Percentiles rank a stretch among this genome's conserved stretches.
phyloP scores from a whole-genome alignment of 2,888 invertebrate genomes.

The Tiliacea citrago region DNA sequence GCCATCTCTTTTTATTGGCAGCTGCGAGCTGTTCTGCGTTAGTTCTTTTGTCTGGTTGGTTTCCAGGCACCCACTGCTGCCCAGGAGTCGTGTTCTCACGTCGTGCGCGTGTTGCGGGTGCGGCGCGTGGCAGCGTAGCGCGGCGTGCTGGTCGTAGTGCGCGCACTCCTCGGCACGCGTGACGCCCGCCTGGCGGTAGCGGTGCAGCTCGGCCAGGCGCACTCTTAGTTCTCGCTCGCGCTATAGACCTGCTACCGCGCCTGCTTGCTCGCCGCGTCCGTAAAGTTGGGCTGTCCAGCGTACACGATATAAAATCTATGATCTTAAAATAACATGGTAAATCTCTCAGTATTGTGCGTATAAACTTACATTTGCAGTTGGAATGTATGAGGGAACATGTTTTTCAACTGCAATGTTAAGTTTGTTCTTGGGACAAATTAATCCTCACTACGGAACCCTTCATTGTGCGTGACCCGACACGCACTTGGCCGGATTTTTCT shows the following conservation, averaged over 20 bases:
- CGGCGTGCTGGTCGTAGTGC: constrained; percentile 85
- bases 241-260: constrained; percentile 94
- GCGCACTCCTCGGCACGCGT: constrained; percentile 86
- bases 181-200: constrained; percentile 96
- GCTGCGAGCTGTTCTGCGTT: constrained; percentile 90
- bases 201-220: constrained; percentile 95
- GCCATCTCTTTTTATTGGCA: constrained; percentile 93
- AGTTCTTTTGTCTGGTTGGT: constrained; percentile 87
- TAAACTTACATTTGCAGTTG: too few relatives aligned
- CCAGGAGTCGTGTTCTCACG: constrained; percentile 89
- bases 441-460: too few relatives aligned
- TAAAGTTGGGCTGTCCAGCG: constrained; percentile 97
- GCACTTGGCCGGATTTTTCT: too few relatives aligned
- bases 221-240: constrained; percentile 96
- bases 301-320: too few relatives aligned
- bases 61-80: constrained; percentile 95
- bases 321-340: too few relatives aligned
- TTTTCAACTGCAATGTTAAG: too few relatives aligned
- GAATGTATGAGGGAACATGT: too few relatives aligned
- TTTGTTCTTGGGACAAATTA: too few relatives aligned
- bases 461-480: too few relatives aligned
- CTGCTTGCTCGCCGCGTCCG: constrained; percentile 95
- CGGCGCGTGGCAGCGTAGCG: constrained; percentile 84
- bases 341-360: too few relatives aligned
- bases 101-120: constrained; percentile 75